Conservation (phyloP, 1,140 invertebrate genomes). For the Drosophila biarmipes region DNA sequence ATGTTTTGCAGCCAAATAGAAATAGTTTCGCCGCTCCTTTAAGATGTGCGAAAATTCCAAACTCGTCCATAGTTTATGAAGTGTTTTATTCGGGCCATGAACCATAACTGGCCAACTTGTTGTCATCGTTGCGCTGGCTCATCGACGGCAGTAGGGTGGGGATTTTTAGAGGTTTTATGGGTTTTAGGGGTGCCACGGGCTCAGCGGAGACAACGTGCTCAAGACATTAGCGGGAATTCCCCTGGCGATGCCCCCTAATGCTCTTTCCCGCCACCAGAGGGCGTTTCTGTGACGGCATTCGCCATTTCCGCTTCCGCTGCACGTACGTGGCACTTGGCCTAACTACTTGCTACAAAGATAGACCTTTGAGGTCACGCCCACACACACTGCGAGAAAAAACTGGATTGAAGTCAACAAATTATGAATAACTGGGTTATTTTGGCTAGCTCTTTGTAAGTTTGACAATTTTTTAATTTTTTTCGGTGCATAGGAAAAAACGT, state of each 20-base stretch:
- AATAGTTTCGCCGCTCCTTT: not conserved
- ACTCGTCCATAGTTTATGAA: conserved; percentile 30
- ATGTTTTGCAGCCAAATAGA: conserved; percentile 2
- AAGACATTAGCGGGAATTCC: conserved; percentile 34
- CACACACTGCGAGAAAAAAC: not conserved
- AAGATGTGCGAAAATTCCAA: conserved; percentile 21
- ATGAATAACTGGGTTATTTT: no score
- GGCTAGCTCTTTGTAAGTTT: no score
- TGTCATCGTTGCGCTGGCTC: conserved; percentile 26
- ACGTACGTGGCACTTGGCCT: conserved; percentile 68
- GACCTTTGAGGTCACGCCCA: conserved; percentile 22
- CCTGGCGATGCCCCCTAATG: not conserved
- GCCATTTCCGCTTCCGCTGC: conserved; percentile 75
- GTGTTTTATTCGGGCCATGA: conserved; percentile 27
- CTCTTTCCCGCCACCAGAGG: conserved; percentile 3
- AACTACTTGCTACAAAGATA: conserved; percentile 62
- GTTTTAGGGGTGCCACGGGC: not conserved
- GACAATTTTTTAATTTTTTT: not conserved
- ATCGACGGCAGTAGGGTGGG: not conserved
- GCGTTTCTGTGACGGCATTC: conserved; percentile 40
- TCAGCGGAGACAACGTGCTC: conserved; percentile 27
- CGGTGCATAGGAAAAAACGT: conserved; percentile 12
- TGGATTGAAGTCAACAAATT: not conserved
- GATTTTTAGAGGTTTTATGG: not conserved
- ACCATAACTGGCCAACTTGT: conserved; percentile 41